phyloP scores from a whole-genome alignment of 2,113 vertebrate genomes.

The Sula dactylatra region DNA sequence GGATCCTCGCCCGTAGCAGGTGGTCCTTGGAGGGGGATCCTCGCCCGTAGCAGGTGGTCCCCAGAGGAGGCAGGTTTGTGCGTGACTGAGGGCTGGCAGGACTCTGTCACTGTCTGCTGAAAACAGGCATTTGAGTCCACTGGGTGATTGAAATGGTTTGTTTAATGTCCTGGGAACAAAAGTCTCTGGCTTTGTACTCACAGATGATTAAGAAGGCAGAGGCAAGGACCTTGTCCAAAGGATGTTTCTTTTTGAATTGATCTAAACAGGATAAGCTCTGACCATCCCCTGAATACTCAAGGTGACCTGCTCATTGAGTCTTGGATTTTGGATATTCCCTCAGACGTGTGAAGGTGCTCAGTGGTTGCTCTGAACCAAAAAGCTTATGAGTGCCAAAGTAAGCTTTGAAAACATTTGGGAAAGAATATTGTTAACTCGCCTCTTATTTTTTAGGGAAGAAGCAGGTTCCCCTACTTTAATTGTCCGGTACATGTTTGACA shows the following conservation, averaged over 20 bases:
- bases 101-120: background rate
- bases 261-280: background rate
- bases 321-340: background rate
- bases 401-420: background rate
- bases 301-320: background rate
- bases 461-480: background rate
- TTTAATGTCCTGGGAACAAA: background rate
- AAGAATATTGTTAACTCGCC: background rate
- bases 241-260: background rate
- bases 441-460: background rate
- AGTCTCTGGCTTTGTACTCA: background rate
- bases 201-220: background rate
- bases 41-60: background rate
- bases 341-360: background rate
- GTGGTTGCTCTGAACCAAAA: background rate
- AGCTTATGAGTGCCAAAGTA: background rate
- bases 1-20: background rate
- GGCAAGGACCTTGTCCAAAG: background rate
- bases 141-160: background rate
- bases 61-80: background rate
- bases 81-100: background rate
- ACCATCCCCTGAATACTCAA: background rate
- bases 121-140: background rate
- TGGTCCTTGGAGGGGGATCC: background rate
- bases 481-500: background rate